Percentiles rank a stretch among this genome's conserved stretches.
Evolutionary conservation across 1,140 invertebrate genomes (phyloP).

Genomic region (Drosophila setifemur): DNA sequence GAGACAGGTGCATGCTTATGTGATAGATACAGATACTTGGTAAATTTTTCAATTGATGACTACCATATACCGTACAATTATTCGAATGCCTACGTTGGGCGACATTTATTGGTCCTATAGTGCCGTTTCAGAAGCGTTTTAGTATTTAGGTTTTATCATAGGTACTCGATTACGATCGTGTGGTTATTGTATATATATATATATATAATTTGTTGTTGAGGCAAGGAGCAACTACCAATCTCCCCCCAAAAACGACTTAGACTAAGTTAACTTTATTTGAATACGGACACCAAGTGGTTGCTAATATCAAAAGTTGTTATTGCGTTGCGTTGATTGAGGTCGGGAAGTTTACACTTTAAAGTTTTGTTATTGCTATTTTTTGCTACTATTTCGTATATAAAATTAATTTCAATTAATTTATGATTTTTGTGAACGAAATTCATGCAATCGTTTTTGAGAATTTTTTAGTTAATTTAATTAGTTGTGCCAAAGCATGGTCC

Average conservation of each 20-base stretch:
- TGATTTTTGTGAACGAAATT: neutral
- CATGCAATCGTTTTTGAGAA: neutral
- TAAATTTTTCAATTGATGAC: conserved; percentile 37
- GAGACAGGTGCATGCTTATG: conserved; percentile 27
- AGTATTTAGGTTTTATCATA: neutral
- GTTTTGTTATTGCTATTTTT: neutral
- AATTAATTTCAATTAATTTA: neutral
- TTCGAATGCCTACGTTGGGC: conserved; percentile 14
- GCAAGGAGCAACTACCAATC: neutral
- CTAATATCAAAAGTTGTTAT: conserved; percentile 20
- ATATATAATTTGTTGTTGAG: neutral
- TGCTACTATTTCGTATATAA: neutral
- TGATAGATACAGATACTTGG: conserved; percentile 13
- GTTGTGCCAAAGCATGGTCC: conserved; percentile 25
- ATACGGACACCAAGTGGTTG: neutral
- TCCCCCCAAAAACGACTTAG: conserved; percentile 19
- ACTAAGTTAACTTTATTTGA: conserved; percentile 19
- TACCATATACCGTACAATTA: conserved; percentile 23
- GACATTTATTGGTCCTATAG: conserved; percentile 38
- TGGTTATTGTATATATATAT: neutral
- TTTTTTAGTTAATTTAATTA: neutral
- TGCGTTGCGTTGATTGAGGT: conserved; percentile 12
- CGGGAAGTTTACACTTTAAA: neutral
- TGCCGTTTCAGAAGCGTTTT: conserved; percentile 39
- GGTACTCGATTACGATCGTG: conserved; percentile 32